Conservation (phyloP, 2,797 vertebrate genomes). For the Lagorchestes hirsutus region DNA sequence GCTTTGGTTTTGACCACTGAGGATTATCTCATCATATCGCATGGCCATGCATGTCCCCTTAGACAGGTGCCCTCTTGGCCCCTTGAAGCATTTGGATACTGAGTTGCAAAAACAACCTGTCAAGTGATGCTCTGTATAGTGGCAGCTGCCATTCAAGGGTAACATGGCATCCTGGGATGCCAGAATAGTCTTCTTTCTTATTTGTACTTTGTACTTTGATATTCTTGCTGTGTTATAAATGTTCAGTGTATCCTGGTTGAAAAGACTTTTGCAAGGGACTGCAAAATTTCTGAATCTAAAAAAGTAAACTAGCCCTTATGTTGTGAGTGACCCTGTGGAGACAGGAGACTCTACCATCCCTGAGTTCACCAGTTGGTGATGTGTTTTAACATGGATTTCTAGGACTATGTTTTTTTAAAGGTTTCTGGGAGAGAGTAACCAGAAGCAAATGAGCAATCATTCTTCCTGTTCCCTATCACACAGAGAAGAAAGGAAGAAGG, state of each 20-base stretch:
- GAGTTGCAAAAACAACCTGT: neutral
- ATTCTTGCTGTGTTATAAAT: neutral
- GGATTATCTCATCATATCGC: neutral
- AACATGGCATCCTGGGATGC: neutral
- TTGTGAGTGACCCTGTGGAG: neutral
- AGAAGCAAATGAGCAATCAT: neutral
- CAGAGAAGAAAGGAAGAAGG: neutral
- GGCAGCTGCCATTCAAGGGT: neutral
- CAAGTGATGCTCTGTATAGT: neutral
- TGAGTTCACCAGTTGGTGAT: neutral
- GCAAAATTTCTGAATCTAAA: neutral
- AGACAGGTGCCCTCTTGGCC: neutral
- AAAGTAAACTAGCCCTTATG: neutral
- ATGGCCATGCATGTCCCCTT: neutral
- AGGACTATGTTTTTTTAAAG: neutral
- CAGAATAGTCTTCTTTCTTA: neutral
- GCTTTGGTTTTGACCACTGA: neutral
- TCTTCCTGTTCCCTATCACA: neutral
- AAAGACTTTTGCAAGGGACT: neutral
- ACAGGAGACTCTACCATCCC: neutral
- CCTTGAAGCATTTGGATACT: neutral
- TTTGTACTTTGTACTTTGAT: neutral
- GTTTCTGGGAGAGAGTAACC: neutral
- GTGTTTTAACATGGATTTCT: neutral
- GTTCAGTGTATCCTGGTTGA: neutral